These are phyloP conservation scores for Arctocebus calabarensis DNA, from an alignment of 2,797 vertebrate genomes.

Conservation along the genomic window DNA sequence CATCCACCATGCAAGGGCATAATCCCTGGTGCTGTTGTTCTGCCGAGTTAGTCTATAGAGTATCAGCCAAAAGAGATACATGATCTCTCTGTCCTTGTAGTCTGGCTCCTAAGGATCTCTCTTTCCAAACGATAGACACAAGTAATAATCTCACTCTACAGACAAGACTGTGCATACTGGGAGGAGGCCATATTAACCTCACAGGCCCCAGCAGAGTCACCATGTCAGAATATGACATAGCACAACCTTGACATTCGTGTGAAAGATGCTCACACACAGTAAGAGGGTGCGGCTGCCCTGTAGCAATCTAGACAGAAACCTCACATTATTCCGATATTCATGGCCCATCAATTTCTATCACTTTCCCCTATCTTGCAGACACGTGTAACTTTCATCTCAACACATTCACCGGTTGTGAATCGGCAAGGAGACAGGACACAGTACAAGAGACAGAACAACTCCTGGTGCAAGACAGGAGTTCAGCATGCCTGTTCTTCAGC, in stretches of 20 bases:
- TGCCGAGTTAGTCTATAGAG: not conserved
- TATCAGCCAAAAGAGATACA: not conserved
- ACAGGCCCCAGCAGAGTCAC: not conserved
- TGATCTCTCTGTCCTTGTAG: not conserved
- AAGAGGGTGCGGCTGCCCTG: not conserved
- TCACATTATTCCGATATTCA: not conserved
- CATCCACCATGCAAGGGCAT: not conserved
- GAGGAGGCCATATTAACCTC: not conserved
- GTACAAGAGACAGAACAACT: no score
- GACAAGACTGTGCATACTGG: not conserved
- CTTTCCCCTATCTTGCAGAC: not conserved
- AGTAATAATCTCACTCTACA: not conserved
- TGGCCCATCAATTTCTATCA: not conserved
- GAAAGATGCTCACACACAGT: not conserved
- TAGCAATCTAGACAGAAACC: not conserved
- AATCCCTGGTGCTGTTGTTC: not conserved
- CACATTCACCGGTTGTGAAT: not conserved
- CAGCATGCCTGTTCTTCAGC: not conserved
- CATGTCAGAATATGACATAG: not conserved
- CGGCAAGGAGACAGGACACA: not conserved
- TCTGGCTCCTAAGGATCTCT: slow-evolving; percentile 8
- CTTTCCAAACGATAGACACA: not conserved
- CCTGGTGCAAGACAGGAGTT: not conserved
- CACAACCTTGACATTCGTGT: not conserved
- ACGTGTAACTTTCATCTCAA: slow-evolving; percentile 33